Evolutionary conservation across 2,797 vertebrate species (phyloP).

Genomic region (Platyrinchus mystaceus): DNA sequence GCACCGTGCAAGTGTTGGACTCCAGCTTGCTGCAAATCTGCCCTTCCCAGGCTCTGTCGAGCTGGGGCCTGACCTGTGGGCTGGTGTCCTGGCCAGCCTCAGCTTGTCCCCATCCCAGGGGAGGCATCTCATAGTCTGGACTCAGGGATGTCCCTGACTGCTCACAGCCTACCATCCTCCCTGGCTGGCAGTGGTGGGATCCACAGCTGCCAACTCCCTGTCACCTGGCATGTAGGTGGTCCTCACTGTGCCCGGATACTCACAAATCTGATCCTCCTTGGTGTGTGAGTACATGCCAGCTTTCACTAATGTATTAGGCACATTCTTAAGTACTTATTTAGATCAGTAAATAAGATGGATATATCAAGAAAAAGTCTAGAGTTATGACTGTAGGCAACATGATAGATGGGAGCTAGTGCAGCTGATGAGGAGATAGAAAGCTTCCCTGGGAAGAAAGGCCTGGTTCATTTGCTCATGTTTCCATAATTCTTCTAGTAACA

Average conservation of each 20-base stretch:
- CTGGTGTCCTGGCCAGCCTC: not conserved
- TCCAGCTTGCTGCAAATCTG: not conserved
- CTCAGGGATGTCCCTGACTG: not conserved
- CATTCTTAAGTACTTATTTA: not conserved
- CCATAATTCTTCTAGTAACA: not conserved
- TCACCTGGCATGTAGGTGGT: not conserved
- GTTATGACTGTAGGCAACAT: not conserved
- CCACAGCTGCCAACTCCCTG: not conserved
- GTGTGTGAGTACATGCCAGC: not conserved
- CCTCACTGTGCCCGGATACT: not conserved
- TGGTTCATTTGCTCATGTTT: not conserved
- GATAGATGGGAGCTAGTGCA: not conserved
- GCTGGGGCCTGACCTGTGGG: not conserved
- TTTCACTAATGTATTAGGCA: not conserved
- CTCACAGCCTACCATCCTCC: not conserved
- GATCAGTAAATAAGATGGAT: not conserved
- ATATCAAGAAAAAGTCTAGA: not conserved
- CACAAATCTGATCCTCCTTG: not conserved
- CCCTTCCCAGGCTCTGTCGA: not conserved
- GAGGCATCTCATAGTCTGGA: not conserved
- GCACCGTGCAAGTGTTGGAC: fast-evolving
- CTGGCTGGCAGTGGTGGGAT: not conserved
- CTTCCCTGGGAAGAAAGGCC: not conserved
- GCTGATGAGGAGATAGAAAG: not conserved
- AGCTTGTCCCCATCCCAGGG: fast-evolving